Base-by-base conservation (phyloP, 2,888 invertebrate genomes). In the Orchesella flavescens region DNA sequence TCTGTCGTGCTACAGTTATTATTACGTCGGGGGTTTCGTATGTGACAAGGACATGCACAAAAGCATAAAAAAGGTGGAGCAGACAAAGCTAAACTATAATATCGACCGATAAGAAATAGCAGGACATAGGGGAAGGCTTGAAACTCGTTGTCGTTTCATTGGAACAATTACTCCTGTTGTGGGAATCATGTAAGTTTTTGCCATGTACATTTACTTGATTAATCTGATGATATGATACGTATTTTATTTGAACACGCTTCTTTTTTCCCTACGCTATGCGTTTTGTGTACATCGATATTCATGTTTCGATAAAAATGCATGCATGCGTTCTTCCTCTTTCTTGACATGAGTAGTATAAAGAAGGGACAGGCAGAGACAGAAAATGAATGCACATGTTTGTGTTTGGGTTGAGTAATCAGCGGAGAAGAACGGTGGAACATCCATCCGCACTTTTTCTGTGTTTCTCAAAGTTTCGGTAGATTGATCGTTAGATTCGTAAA, bases 161-260 rank as follows among this genome's bases (percentile, higher is more conserved):
- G 44, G 57, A 57, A 72, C 57, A 72, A 72, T 69, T 10, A 34
- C 19, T 69, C 57, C n/a, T 57, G 13, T 57, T 72, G 59, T 73
- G 59, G 19, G 44, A 73, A 73, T 49, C 49, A 49, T 49, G 49
- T 49, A 49, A 49, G 49, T 49, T 15, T 15, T 12, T n/a, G 7
- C 49, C 12, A 49, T 49, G n/a, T 73, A 61, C 73, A 61, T 73
- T 73, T 61, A 59, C 59, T 61, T 59, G 73, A 73, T 73, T 73
- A 61, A 73, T 44, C 43, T 46, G 43, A 1, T 46, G n/a, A n/a
- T n/a, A n/a, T n/a, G n/a, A n/a, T 7, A 17, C 9, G 17, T 17
- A 57, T 12, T 57, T 17, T 57, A 17, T 57, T 57, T 57, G n/a
- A 19, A 17, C 24, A 65, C 13, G 24, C 15, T 23, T 13, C 10